These are phyloP conservation scores for Sciurus vulgaris DNA, from an alignment of 2,797 vertebrate genomes.

Conservation along the genomic window DNA sequence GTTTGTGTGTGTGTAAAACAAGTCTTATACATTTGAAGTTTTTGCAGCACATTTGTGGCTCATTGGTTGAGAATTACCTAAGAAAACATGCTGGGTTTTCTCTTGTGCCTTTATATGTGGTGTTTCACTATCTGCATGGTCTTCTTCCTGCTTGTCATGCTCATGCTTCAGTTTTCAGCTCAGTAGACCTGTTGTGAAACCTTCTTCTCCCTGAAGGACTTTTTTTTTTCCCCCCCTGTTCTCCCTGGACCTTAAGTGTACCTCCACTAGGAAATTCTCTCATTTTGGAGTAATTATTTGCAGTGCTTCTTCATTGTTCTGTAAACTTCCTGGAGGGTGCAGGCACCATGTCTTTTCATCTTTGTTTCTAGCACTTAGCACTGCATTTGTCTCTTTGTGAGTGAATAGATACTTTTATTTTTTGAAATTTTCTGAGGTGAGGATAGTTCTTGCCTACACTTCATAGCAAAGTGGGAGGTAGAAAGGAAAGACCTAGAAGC, in stretches of 20 bases:
- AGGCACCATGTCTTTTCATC: not conserved
- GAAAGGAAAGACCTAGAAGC: not conserved
- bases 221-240: not conserved
- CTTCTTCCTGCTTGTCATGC: not conserved
- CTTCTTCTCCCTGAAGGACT: not conserved
- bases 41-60: not conserved
- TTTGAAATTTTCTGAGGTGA: constrained; percentile 10
- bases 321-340: not conserved
- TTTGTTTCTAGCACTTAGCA: not conserved
- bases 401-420: not conserved
- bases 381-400: not conserved
- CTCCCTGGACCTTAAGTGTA: rapidly evolving
- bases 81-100: not conserved
- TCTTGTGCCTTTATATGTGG: rapidly evolving
- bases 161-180: not conserved
- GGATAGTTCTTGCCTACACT: not conserved
- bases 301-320: not conserved
- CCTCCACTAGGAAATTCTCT: not conserved
- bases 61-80: not conserved
- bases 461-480: not conserved
- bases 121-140: not conserved
- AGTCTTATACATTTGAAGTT: not conserved
- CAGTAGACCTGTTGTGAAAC: not conserved
- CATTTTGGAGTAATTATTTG: rapidly evolving
- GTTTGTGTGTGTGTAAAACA: not conserved